Base-by-base conservation (phyloP, 2,888 invertebrate genomes). In the Epirrhoe tristata region DNA sequence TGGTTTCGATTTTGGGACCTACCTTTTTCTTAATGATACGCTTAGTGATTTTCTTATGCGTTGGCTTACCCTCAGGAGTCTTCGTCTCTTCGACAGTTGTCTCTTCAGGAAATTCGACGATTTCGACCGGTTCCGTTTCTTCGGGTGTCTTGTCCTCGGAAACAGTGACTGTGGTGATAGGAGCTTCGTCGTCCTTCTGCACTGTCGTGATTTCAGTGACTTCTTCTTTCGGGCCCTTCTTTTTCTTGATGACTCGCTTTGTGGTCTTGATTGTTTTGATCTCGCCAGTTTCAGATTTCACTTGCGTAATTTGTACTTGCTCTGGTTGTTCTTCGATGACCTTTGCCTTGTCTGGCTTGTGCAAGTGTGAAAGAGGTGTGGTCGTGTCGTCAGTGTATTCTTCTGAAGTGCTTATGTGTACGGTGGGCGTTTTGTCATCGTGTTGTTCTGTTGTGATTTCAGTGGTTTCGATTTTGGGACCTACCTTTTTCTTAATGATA, bases 271-370 rank as follows among this genome's bases (percentile, higher is more conserved):
- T 58, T 0, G 66, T 70, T 7, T 70, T 67, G 0, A 72, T 62
- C n/a, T 77, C 76, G 51, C 81, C 88, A 58, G 73, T 79, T 39
- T 81, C 81, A 7, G 46, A 63, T 17, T 60, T 63, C 0, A 84
- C 78, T 68, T 74, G 82, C 0, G 80, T 79, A 1, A 88, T 79
- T 70, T 88, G 84, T 1, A 91, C 85, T 70, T 88, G 79, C 76
- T 89, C 87, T 32, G 93, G 90, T 85, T 74, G 16, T 39, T 58
- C 46, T 46, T 46, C 14, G 5, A 46, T 14, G 6, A 46, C 14
- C 46, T 46, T 46, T 46, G 46, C 46, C 46, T 48, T 50, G 32
- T 59, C 56, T 4, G 46, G 67, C 51, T 52, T 50, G 16, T 59
- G 59, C 59, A 63, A 52, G n/a, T 63, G 56, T 53, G 31, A 74